Evolutionary conservation across 2,113 vertebrate genomes (phyloP).

Genomic region (Promerops cafer): DNA sequence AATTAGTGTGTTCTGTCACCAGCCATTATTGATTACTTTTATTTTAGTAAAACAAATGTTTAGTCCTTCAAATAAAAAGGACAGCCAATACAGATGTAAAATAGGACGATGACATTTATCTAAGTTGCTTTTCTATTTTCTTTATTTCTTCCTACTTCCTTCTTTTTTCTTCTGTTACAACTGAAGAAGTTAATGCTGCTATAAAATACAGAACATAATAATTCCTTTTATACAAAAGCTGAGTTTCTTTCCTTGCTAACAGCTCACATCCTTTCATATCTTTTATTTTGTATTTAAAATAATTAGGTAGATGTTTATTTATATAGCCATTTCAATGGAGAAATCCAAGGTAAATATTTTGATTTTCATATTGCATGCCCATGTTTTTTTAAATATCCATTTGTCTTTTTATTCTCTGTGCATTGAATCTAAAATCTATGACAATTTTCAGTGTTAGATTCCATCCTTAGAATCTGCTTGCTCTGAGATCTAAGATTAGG

Average conservation of each 20-base stretch:
- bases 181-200: background rate
- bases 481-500: background rate
- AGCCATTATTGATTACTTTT: background rate
- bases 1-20: background rate
- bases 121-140: background rate
- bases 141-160: background rate
- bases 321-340: background rate
- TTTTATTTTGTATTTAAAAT: slow-evolving; percentile 18
- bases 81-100: background rate
- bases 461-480: background rate
- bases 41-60: slow-evolving; percentile 7
- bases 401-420: background rate
- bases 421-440: background rate
- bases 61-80: background rate
- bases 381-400: slow-evolving; percentile 10
- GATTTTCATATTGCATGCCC: background rate
- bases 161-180: background rate
- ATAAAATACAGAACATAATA: background rate
- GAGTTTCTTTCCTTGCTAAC: background rate
- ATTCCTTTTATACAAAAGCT: background rate
- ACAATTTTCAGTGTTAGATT: background rate
- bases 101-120: background rate
- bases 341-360: slow-evolving; percentile 7
- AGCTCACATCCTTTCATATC: background rate
- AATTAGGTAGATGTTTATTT: background rate